Conservation (phyloP, 2,797 vertebrate species). For the Urosaurus nigricauda region DNA sequence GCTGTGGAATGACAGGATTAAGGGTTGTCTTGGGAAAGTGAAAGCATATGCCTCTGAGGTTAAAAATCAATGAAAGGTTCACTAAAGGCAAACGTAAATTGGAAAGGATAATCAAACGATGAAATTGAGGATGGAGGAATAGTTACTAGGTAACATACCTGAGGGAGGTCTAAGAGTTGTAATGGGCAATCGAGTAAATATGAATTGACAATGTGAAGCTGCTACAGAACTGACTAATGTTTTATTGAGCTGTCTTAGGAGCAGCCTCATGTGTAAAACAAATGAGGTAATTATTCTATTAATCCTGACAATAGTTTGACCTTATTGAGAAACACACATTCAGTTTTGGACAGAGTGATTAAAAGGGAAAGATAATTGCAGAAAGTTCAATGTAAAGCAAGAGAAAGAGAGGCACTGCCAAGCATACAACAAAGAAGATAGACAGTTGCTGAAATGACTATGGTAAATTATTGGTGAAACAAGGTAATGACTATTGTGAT, state of each 20-base stretch:
- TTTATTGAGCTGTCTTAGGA: conserved; percentile 36
- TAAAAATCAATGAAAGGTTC: conserved; percentile 28
- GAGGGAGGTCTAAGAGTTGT: conserved; percentile 20
- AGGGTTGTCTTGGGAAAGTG: neutral
- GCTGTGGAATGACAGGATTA: neutral
- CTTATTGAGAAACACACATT: conserved; percentile 24
- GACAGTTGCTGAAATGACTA: neutral
- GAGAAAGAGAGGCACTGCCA: neutral
- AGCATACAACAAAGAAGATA: neutral
- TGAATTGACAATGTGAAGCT: conserved; percentile 36
- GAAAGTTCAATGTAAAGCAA: neutral
- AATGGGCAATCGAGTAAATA: conserved; percentile 24
- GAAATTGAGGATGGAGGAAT: conserved; percentile 19
- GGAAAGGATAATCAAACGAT: conserved; percentile 19
- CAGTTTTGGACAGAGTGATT: conserved; percentile 28
- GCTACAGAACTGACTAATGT: conserved; percentile 22
- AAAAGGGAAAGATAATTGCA: conserved; percentile 22
- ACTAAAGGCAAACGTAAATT: neutral
- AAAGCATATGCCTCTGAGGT: neutral
- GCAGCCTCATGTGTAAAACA: conserved; percentile 29
- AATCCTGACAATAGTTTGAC: conserved; percentile 22
- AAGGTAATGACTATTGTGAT: neutral
- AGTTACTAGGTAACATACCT: conserved; percentile 1
- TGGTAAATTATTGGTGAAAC: conserved; percentile 1
- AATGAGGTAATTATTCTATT: conserved; percentile 37